Evolutionary conservation across 2,888 invertebrate species (phyloP).

Genomic region (Andrena bicolor): DNA sequence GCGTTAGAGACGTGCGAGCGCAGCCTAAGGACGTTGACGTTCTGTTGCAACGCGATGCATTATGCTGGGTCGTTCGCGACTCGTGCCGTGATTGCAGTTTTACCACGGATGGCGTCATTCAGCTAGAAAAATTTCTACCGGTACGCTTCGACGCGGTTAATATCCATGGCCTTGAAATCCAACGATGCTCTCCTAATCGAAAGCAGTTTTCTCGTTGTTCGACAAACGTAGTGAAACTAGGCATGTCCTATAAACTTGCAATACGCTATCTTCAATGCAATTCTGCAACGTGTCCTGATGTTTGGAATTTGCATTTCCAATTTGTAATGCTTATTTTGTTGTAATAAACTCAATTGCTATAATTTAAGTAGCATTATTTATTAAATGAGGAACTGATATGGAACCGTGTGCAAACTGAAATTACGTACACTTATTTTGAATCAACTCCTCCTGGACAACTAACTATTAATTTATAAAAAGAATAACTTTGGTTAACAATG

Average conservation of each 20-base stretch:
- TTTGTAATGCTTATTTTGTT: too few relatives aligned
- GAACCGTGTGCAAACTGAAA: too few relatives aligned
- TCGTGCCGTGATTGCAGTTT: slow-evolving; percentile 7
- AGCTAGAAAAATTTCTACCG: slow-evolving; percentile 17
- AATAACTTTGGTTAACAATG: too few relatives aligned
- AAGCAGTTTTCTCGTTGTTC: slow-evolving; percentile 15
- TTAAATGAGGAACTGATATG: too few relatives aligned
- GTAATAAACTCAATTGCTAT: too few relatives aligned
- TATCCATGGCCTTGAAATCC: slow-evolving; percentile 25
- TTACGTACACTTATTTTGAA: too few relatives aligned
- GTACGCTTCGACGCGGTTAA: not conserved
- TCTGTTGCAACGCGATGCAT: slow-evolving; percentile 17
- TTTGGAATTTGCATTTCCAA: too few relatives aligned
- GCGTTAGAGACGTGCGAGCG: too few relatives aligned
- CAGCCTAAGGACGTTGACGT: not conserved
- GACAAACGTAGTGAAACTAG: slow-evolving; percentile 18
- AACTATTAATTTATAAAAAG: too few relatives aligned
- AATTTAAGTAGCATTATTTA: too few relatives aligned
- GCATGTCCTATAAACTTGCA: not conserved
- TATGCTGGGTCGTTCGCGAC: not conserved
- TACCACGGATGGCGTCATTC: not conserved
- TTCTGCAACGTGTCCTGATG: not conserved
- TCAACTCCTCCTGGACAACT: too few relatives aligned
- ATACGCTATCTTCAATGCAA: not conserved
- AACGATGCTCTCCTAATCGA: slow-evolving; percentile 21